phyloP scores from a whole-genome alignment of 2,113 vertebrate species.

The Ellobius talpinus region DNA sequence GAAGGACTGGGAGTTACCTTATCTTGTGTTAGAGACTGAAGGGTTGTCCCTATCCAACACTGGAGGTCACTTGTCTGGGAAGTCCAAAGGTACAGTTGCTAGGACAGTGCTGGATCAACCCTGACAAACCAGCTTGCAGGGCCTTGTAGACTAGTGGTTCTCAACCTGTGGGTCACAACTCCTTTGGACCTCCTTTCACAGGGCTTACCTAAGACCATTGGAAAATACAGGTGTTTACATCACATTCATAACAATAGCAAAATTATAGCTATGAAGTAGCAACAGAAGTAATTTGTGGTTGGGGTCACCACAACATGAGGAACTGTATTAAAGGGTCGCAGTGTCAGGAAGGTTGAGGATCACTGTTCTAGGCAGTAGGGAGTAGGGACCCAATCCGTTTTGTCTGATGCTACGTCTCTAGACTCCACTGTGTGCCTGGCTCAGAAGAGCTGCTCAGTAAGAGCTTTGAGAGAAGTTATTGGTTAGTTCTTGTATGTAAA shows the following conservation, averaged over 20 bases:
- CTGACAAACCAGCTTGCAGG: background rate
- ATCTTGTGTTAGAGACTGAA: background rate
- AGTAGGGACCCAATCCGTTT: background rate
- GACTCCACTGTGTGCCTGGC: background rate
- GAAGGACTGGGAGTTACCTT: background rate
- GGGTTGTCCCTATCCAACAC: background rate
- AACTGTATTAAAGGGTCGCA: background rate
- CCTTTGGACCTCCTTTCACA: background rate
- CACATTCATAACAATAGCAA: background rate
- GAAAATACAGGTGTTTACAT: background rate
- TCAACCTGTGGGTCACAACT: background rate
- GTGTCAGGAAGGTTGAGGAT: background rate
- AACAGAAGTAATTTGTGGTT: background rate
- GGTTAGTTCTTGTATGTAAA: conserved; percentile 10
- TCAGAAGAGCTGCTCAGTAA: background rate
- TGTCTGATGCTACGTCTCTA: background rate
- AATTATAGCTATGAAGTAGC: background rate
- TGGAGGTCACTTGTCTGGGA: background rate
- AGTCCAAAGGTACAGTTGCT: background rate
- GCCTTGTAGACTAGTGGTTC: background rate
- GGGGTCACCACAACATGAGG: background rate
- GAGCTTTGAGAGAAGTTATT: background rate
- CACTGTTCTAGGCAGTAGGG: background rate
- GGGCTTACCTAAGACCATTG: background rate
- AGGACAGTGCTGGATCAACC: background rate